A percentile compares a stretch with the other conserved stretches of the same genome.
Conservation (phyloP, 1,140 invertebrate genomes). For the Calliopsis andreniformis region DNA sequence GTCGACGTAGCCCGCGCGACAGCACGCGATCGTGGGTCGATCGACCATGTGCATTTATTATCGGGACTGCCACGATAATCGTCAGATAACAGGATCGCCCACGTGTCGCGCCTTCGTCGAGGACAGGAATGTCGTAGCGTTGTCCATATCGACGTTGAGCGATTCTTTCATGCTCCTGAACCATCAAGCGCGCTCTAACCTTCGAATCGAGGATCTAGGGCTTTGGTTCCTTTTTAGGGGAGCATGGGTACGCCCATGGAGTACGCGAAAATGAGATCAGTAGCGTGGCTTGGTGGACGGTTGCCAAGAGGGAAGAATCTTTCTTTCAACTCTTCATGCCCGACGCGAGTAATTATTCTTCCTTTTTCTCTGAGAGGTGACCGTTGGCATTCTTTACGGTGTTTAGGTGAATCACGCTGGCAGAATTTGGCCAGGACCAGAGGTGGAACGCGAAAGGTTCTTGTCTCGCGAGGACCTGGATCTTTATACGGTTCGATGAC, state of each 20-base stretch:
- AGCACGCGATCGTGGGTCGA: constrained; percentile 16
- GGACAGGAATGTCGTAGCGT: constrained; percentile 26
- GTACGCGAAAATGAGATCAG: constrained; percentile 11
- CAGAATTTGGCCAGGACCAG: constrained; percentile 1
- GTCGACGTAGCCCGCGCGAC: constrained; percentile 34
- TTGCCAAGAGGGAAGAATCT: constrained; percentile 11
- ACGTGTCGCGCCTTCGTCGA: constrained; percentile 30
- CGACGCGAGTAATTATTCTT: neutral
- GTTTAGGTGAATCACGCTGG: constrained; percentile 9
- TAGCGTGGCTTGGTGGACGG: neutral
- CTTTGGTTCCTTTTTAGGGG: neutral
- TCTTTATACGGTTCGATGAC: constrained; percentile 29
- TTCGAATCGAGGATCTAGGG: neutral
- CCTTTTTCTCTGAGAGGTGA: neutral
- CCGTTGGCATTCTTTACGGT: neutral
- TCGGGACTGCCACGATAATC: constrained; percentile 48
- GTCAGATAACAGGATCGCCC: constrained; percentile 47
- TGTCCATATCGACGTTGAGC: neutral
- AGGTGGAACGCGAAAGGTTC: neutral
- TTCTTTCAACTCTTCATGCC: neutral
- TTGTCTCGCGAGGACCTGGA: too few relatives aligned
- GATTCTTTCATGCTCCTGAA: constrained; percentile 2
- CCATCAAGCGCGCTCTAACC: neutral
- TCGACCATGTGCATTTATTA: constrained; percentile 45
- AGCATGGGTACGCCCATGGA: neutral